A percentile compares a stretch with the other conserved stretches of the same genome.
Evolutionary conservation across 2,113 vertebrate species (phyloP).

Genomic region (Oplegnathus fasciatus): DNA sequence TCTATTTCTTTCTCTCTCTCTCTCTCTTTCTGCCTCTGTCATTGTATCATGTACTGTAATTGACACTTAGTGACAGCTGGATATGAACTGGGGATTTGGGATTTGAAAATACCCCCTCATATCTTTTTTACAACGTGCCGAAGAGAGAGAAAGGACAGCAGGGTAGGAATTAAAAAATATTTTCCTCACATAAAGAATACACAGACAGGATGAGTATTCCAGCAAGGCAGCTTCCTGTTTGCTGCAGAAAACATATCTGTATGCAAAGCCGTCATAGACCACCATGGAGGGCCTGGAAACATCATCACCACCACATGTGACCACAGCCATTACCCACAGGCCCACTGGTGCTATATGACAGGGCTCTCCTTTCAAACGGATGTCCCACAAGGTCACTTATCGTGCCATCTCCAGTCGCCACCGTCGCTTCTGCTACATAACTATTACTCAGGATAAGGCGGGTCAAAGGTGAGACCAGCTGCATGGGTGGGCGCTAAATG

Average conservation of each 20-base stretch:
- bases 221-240: constrained; percentile 26
- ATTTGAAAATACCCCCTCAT: constrained; percentile 52
- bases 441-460: constrained; percentile 32
- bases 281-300: constrained; percentile 45
- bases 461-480: constrained; percentile 68
- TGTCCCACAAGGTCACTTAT: constrained; percentile 54
- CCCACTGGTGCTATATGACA: constrained; percentile 47
- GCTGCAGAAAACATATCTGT: constrained; percentile 25
- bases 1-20: constrained; percentile 15
- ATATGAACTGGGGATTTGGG: constrained; percentile 59
- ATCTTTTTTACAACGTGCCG: constrained; percentile 2
- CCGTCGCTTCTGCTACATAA: constrained; percentile 23
- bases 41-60: constrained; percentile 57
- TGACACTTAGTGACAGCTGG: constrained; percentile 73
- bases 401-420: constrained; percentile 45
- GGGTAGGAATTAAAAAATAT: neutral
- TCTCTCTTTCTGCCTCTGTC: constrained; percentile 42
- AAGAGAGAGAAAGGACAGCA: neutral
- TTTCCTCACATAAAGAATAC: neutral
- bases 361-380: constrained; percentile 57
- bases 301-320: constrained; percentile 54
- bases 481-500: constrained; percentile 69
- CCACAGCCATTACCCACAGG: constrained; percentile 48
- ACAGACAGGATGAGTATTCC: neutral
- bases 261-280: constrained; percentile 40